Base-by-base conservation (phyloP, 2,888 invertebrate species). In the Branchellion lobata region DNA sequence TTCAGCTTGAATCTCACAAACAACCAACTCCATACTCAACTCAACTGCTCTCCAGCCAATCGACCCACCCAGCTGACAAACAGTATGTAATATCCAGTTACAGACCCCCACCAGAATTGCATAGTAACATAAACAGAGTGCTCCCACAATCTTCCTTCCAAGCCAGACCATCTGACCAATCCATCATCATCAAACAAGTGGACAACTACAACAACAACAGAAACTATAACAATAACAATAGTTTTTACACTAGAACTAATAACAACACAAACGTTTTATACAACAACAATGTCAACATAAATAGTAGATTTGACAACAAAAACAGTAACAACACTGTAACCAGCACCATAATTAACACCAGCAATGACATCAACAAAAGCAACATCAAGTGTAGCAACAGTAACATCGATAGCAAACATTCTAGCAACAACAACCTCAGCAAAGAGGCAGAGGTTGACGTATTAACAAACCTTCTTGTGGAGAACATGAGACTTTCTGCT, bases 401-500 rank as follows among this genome's bases (percentile, higher is more conserved):
- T 34, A 33, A 34, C 27, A 69, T 8, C 33, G 29, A 69, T 29
- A 69, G 27, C 69, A 69, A 69, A 3, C 5, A 27, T 11, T 27
- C 5, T 29, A 69, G 8, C 24, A 65, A 65, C 65, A 65, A 34
- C 29, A 69, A 69, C 69, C 69, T 34, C 27, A 53, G 53, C 65
- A 92, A 93, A 85, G 94, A 93, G 87, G 91, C 92, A 82, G 93
- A 94, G 89, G 95, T 95, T 21, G 95, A 96, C 88, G 93, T 92
- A 77, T 89, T 96, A 73, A 95, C 95, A 31, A 92, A 94, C 89
- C 90, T 95, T 79, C 90, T 96, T 78, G 93, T 95, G 3, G 93
- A 94, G 87, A 94, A 94, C 72, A 93, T 96, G 84, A 85, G 86
- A 73, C 85, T 85, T 8, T 83, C 86, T 0, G 84, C 84, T 27